Base-by-base conservation (phyloP, 2,888 invertebrate species). In the Coelopa pilipes region DNA sequence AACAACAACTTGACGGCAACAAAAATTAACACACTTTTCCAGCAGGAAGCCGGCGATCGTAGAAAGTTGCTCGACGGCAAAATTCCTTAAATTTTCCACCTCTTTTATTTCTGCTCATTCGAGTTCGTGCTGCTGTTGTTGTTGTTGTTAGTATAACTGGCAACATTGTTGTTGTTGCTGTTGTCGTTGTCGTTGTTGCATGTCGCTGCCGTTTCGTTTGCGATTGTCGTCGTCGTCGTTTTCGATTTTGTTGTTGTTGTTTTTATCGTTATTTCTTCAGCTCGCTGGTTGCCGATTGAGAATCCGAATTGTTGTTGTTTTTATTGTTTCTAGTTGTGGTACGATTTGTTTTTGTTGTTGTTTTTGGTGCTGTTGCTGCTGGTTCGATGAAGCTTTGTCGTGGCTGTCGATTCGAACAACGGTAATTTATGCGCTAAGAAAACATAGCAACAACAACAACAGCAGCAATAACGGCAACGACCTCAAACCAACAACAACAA, bases 31-130 rank as follows among this genome's bases (percentile, higher is more conserved):
- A 75, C 79, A 77, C 74, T 76, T 76, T 65, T 65, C 34, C 76
- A 79, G 80, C 82, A 84, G 84, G 83, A 83, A 82, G 83, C 79
- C 78, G 79, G 79, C 78, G 78, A 76, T 80, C 79, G 75, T 78
- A 79, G 79, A 78, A 77, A 78, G 79, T 79, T 79, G 79, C 75
- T 70, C 62, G 50, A 63, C 70, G 53, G 62, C 70, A 59, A 66
- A 53, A 50, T 66, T 66, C 50, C 34, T 34, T 34, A 34, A 34
- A 34, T 34, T 34, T 34, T 34, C 7, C 34, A 4, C 34, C 34
- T 34, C 7, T 84, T 83, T 84, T 84, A 82, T 80, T 82, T 71
- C 60, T 69, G 49, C 59, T 34, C 34, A 2, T 34, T 4, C 34
- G 34, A 34, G 34, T 49, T 73, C 34, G 63, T 67, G 60, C 12